Base-by-base conservation (phyloP, 2,888 invertebrate species). In the Ochlodes sylvanus region DNA sequence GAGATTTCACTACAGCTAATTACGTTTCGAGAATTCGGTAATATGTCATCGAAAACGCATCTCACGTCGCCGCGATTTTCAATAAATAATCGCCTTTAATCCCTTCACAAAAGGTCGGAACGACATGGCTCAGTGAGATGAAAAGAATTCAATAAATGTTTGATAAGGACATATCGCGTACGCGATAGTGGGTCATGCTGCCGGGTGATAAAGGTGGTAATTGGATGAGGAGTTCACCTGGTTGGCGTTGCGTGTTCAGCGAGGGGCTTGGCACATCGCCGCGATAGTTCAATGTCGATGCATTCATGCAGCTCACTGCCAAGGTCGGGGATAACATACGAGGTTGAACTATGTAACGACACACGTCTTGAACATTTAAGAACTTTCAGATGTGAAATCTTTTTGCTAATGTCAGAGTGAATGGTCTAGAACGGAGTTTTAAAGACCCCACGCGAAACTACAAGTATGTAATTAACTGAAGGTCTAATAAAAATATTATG, bases 251-350 rank as follows among this genome's bases (percentile, higher is more conserved):
- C 63, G 57, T 47, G 44, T 47, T 47, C 15, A 41, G 32, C 15
- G 19, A 47, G 19, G 63, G 47, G 54, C 64, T 69, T 69, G 61
- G 58, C 63, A 65, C 50, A 62, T 57, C 57, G 63, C 63, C 60
- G 32, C 62, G 56, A 38, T 57, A 64, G 71, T 71, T 71, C 71
- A 71, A 71, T 68, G 67, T 69, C 69, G 69, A 19, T 64, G 64
- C 65, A 65, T 62, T 47, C 54, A 52, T 50, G 34, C 42, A 27
- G 15, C 44, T 63, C 71, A 71, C 52, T 71, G 69, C 66, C 71
- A 71, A 71, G 71, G 68, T 63, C 62, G 62, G 44, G 17, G 66
- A 62, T 57, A 34, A 52, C 58, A 42, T 27, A 50, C 61, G 42
- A 58, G 38, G 58, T 58, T 42, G 60, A 12, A 58, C 60, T 34